These are phyloP conservation scores for Drosophila anomelani DNA, from an alignment of 2,888 invertebrate species.

Conservation along the genomic window DNA sequence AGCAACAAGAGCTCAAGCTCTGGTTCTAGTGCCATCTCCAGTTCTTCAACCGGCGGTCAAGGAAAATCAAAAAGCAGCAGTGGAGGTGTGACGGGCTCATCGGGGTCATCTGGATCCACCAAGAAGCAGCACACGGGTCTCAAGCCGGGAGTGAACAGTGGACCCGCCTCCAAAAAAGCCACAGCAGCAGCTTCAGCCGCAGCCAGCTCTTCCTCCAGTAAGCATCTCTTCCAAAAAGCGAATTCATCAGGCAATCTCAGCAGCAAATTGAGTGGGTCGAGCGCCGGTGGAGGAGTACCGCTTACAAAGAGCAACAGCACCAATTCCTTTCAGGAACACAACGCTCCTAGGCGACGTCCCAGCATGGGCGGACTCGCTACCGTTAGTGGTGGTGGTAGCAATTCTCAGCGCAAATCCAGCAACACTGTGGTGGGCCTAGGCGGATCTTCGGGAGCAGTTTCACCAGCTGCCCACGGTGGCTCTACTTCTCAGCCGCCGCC, in stretches of 20 bases:
- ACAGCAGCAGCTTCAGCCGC: slow-evolving; percentile 20
- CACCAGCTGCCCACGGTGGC: slow-evolving; percentile 62
- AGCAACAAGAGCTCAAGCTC: slow-evolving; percentile 84
- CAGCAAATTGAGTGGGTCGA: slow-evolving; percentile 71
- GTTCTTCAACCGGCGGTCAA: slow-evolving; percentile 39
- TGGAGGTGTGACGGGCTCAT: slow-evolving; percentile 8
- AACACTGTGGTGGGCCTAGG: slow-evolving; percentile 22
- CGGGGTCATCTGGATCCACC: slow-evolving; percentile 80
- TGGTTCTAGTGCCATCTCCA: slow-evolving; percentile 36
- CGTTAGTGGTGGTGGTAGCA: slow-evolving; percentile 31
- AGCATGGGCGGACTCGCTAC: slow-evolving; percentile 62
- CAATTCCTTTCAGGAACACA: slow-evolving; percentile 77
- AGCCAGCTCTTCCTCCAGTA: slow-evolving; percentile 85
- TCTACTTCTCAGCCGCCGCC: slow-evolving; percentile 79
- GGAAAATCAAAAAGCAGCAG: slow-evolving; percentile 39
- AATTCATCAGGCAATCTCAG: slow-evolving; percentile 83
- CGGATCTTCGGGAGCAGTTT: slow-evolving; percentile 52
- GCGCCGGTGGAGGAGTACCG: slow-evolving; percentile 55
- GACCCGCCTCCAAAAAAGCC: slow-evolving; percentile 91
- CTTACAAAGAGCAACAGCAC: slow-evolving; percentile 83
- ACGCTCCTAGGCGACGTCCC: slow-evolving; percentile 59
- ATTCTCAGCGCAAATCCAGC: slow-evolving; percentile 51
- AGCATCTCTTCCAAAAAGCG: slow-evolving; percentile 84
- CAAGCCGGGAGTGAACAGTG: slow-evolving; percentile 94
- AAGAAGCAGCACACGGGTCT: slow-evolving; percentile 91